Evolutionary conservation across 2,113 vertebrate genomes (phyloP), one percentile per base, ranked within the genome.

Genomic region (Tragulus kanchil): DNA sequence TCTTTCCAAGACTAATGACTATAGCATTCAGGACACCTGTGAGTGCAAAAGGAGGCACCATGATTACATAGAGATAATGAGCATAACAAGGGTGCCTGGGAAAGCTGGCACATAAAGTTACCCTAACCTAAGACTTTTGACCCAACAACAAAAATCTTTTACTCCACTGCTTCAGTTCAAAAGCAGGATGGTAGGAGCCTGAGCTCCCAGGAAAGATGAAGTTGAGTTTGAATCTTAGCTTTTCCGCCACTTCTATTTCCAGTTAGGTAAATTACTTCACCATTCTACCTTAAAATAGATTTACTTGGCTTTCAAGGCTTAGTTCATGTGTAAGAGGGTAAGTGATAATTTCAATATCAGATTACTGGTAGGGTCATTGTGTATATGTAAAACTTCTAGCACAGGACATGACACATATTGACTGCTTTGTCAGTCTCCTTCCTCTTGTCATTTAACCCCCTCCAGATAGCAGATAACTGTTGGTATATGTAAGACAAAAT

Each of bases 221-320:
- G 65, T 81, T 69, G 67, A 59, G n/a, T 90, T 94, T 88, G n/a
- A 88, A 62, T 88, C 50, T 36, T 92, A 83, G 77, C 59, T 69
- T 91, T 65, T 94, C 75, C 77, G 28, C 69, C 54, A 58, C 45
- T 65, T 61, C 87, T 82, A 6, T 56, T 94, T 96, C 25, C 45
- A 89, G 31, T 75, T 69, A 71, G 58, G 21, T 52, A 89, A 59
- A 15, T 84, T 86, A 65, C 1, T 28, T 86, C 2, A 25, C 50
- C 15, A 4, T 52, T 91, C n/a, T 92, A n/a, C 50, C 36, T 75
- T 73, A 67, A 92, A 48, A 48, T 93, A 78, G 78, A 78, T 78
- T 82, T 94, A 84, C 42, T 69, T 54, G 59, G 36, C 36, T 81
- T 92, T 88, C 36, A 92, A 86, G 45, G 19, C 61, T 62, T 16